Conservation (phyloP, 2,888 invertebrate genomes). For the Eumacrocentrus americanus region DNA sequence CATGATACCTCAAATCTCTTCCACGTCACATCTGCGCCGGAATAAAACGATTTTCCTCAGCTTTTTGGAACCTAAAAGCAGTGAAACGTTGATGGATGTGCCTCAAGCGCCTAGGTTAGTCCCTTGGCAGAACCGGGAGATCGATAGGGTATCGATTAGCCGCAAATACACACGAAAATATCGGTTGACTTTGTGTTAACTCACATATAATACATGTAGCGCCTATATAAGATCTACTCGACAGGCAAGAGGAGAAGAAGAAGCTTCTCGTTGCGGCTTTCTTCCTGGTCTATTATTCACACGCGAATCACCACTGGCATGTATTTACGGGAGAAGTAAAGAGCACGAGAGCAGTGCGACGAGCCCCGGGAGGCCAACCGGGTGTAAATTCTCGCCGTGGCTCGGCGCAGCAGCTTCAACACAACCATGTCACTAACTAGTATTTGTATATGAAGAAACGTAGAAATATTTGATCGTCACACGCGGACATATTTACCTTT, state of each 20-base stretch:
- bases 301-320: slow-evolving; percentile 5
- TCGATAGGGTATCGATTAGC: neutral
- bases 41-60: no score
- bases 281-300: neutral
- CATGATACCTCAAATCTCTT: no score
- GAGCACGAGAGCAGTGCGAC: neutral
- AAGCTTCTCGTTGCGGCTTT: neutral
- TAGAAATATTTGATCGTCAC: neutral
- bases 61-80: no score
- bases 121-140: no score
- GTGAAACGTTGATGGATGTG: no score
- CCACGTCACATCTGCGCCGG: no score
- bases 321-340: neutral
- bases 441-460: neutral
- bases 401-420: neutral
- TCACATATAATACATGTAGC: no score
- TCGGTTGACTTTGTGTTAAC: no score
- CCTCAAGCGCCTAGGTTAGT: no score
- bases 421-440: neutral
- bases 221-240: no score
- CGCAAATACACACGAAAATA: neutral
- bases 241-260: no score
- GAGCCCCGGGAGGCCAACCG: neutral
- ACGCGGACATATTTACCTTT: slow-evolving; percentile 34
- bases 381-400: neutral